These are phyloP conservation scores for Pycnonotus jocosus DNA, from an alignment of 2,113 vertebrate species.

Conservation along the genomic window DNA sequence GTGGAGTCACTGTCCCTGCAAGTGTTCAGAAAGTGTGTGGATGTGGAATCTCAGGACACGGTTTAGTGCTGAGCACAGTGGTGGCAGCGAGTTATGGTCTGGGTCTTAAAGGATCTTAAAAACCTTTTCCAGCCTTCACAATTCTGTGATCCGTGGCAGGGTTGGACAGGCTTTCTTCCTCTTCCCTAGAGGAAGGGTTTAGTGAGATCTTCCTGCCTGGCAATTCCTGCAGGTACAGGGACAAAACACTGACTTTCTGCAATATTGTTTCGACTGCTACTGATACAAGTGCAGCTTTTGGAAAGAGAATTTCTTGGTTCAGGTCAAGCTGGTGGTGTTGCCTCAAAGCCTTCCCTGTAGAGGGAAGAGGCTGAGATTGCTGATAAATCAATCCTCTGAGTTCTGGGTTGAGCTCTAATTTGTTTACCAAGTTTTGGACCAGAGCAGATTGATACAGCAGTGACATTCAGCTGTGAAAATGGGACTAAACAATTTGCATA, in stretches of 20 bases:
- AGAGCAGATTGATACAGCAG: neutral
- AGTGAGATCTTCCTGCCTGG: neutral
- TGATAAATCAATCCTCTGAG: neutral
- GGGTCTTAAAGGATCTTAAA: neutral
- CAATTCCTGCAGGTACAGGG: neutral
- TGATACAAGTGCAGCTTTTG: neutral
- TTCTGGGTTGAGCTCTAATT: neutral
- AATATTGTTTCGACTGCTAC: neutral
- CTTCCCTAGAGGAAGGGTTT: neutral
- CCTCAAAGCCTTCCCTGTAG: neutral
- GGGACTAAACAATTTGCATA: neutral
- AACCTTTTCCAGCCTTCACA: neutral
- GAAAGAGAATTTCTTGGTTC: neutral
- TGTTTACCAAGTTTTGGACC: neutral
- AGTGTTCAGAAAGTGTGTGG: rapidly evolving
- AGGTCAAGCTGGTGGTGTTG: neutral
- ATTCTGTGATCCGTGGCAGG: rapidly evolving
- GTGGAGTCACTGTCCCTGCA: neutral
- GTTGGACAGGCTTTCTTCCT: neutral
- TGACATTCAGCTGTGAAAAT: neutral
- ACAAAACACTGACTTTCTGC: neutral
- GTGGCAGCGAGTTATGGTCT: neutral
- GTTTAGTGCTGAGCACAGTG: neutral
- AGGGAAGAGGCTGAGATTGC: neutral
- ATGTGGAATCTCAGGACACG: rapidly evolving